Percentiles rank a stretch among this genome's conserved stretches.
Conservation (phyloP, 1,140 invertebrate genomes). For the Cydia fagiglandana region DNA sequence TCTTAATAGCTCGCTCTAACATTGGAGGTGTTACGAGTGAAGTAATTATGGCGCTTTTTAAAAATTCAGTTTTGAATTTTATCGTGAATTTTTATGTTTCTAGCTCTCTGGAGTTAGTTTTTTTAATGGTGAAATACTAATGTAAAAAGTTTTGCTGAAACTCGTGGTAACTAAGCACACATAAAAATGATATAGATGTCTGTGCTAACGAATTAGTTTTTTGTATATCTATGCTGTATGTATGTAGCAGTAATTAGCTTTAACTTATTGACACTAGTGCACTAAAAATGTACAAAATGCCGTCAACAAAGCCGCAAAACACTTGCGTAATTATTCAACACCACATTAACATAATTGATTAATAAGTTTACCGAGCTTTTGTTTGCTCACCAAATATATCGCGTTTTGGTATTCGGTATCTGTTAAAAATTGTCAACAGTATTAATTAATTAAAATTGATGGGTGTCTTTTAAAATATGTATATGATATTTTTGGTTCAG, state of each 20-base stretch:
- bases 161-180: too few species aligned
- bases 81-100: not conserved
- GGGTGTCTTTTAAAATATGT: not conserved
- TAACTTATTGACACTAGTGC: not conserved
- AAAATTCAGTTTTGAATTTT: conserved; percentile 9
- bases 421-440: not conserved
- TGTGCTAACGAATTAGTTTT: too few species aligned
- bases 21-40: not conserved
- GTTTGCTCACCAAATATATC: conserved; percentile 12
- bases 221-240: too few species aligned
- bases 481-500: too few species aligned
- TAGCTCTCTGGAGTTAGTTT: not conserved
- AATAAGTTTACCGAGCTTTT: conserved; percentile 6
- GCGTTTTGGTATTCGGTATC: not conserved
- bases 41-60: conserved; percentile 15
- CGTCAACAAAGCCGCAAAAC: not conserved
- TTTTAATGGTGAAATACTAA: too few species aligned
- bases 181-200: too few species aligned
- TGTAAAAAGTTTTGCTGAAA: too few species aligned
- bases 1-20: not conserved
- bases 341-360: conserved; percentile 25
- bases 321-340: not conserved
- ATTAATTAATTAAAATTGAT: not conserved
- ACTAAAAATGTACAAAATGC: not conserved
- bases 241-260: too few species aligned